A percentile compares a stretch with the other conserved stretches of the same genome.
Conservation (phyloP, 2,888 invertebrate genomes). For the Caenorhabditis becei region DNA sequence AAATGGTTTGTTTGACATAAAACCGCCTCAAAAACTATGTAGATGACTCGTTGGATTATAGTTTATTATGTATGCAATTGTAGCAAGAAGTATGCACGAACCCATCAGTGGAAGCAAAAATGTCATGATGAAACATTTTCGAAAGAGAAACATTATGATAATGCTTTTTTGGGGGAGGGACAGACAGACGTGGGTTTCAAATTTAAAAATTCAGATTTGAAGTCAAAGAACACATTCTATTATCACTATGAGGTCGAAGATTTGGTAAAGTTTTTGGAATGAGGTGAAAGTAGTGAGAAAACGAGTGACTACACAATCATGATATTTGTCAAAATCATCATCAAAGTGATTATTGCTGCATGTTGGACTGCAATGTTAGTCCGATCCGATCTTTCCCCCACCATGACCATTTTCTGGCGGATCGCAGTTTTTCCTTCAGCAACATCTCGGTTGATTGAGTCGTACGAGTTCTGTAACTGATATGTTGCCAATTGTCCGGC, state of each 20-base stretch:
- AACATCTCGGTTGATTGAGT: slow-evolving; percentile 38
- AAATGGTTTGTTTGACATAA: neutral
- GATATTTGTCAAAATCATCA: neutral
- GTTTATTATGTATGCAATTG: slow-evolving; percentile 14
- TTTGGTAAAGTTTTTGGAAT: neutral
- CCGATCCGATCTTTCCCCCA: slow-evolving; percentile 7
- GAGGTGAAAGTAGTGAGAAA: neutral
- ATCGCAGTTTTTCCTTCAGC: slow-evolving; percentile 42
- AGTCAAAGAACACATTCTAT: neutral
- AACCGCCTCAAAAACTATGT: neutral
- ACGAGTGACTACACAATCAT: neutral
- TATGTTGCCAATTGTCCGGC: neutral
- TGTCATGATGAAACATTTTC: slow-evolving; percentile 5
- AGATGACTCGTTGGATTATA: slow-evolving; percentile 12
- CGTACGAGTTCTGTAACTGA: slow-evolving; percentile 59
- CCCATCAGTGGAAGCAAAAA: slow-evolving; percentile 26
- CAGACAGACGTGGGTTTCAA: no score
- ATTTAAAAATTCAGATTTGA: no score
- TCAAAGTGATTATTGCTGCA: neutral
- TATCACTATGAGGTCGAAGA: neutral
- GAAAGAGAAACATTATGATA: neutral
- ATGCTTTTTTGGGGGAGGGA: neutral
- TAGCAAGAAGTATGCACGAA: slow-evolving; percentile 19
- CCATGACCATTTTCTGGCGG: slow-evolving; percentile 39
- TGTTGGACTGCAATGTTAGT: slow-evolving; percentile 10